These are phyloP conservation scores for Scelioninae gen. 1 DNA, from an alignment of 2,888 invertebrate species.

Conservation along the genomic window DNA sequence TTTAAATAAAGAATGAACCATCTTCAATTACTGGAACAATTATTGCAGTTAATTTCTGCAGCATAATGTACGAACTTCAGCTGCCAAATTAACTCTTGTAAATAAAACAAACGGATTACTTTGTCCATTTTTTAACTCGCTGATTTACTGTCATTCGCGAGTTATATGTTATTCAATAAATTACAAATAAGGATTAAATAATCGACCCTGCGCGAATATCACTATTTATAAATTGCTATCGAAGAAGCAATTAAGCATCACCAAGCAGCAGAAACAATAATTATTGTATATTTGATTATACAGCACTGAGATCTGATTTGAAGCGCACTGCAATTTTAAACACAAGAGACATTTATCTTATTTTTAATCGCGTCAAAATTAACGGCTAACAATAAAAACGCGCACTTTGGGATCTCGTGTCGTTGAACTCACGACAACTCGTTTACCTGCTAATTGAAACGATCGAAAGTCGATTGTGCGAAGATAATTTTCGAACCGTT, in stretches of 20 bases:
- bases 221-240: slow-evolving; percentile 41
- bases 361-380: slow-evolving; percentile 35
- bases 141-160: slow-evolving; percentile 17
- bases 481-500: not conserved
- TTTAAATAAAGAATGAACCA: slow-evolving; percentile 22
- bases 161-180: slow-evolving; percentile 24
- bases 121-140: not conserved
- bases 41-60: slow-evolving; percentile 20
- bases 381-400: slow-evolving; percentile 30
- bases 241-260: slow-evolving; percentile 27
- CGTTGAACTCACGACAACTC: slow-evolving; percentile 31
- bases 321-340: slow-evolving; percentile 31
- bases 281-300: slow-evolving; percentile 39
- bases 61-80: slow-evolving; percentile 39
- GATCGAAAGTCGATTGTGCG: not conserved
- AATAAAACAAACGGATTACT: slow-evolving; percentile 33
- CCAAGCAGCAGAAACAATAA: slow-evolving; percentile 22
- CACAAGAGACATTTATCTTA: slow-evolving; percentile 31
- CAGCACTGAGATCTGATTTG: slow-evolving; percentile 9
- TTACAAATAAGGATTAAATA: slow-evolving; percentile 23
- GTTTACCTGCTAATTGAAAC: slow-evolving; percentile 21
- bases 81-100: slow-evolving; percentile 48
- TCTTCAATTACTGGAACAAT: slow-evolving; percentile 9
- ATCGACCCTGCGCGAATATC: slow-evolving; percentile 3
- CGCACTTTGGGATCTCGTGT: not conserved